A percentile compares a stretch with the other conserved stretches of the same genome.
These are phyloP conservation scores for Lamellibrachia columna DNA, from an alignment of 2,888 invertebrate species.

Conservation along the genomic window DNA sequence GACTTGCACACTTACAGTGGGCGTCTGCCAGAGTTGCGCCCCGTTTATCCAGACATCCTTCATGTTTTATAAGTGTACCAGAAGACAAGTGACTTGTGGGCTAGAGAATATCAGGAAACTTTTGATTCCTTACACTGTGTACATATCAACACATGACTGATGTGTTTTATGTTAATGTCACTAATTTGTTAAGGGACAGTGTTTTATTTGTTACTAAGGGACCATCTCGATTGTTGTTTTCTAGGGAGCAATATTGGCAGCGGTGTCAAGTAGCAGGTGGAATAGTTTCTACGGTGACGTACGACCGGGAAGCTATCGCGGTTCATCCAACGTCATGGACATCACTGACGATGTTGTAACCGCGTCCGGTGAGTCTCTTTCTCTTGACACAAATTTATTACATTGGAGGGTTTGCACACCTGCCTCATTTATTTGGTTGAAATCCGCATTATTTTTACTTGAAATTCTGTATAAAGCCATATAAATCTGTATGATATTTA, in stretches of 20 bases:
- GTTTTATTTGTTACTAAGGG: slow-evolving; percentile 18
- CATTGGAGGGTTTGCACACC: neutral
- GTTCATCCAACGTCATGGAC: slow-evolving; percentile 70
- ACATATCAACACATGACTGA: too few relatives aligned
- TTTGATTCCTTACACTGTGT: too few relatives aligned
- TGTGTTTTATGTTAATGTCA: neutral
- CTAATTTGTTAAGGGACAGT: neutral
- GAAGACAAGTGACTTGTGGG: too few relatives aligned
- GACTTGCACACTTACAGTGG: neutral
- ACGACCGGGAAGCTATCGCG: slow-evolving; percentile 49
- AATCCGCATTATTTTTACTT: too few relatives aligned
- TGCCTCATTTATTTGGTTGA: too few relatives aligned
- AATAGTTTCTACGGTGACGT: slow-evolving; percentile 74
- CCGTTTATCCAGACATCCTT: too few relatives aligned
- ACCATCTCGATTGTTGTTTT: neutral
- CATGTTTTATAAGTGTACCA: too few relatives aligned
- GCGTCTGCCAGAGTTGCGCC: neutral
- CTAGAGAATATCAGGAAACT: too few relatives aligned
- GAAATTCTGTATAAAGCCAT: too few relatives aligned
- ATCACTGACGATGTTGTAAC: slow-evolving; percentile 77
- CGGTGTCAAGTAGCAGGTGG: slow-evolving; percentile 84
- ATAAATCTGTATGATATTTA: too few relatives aligned
- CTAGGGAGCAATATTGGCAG: slow-evolving; percentile 80
- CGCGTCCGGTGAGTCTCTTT: slow-evolving; percentile 72
- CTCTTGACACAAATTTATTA: too few relatives aligned